Evolutionary conservation across 2,113 vertebrate genomes (phyloP).

Genomic region (Embiotoca jacksoni): DNA sequence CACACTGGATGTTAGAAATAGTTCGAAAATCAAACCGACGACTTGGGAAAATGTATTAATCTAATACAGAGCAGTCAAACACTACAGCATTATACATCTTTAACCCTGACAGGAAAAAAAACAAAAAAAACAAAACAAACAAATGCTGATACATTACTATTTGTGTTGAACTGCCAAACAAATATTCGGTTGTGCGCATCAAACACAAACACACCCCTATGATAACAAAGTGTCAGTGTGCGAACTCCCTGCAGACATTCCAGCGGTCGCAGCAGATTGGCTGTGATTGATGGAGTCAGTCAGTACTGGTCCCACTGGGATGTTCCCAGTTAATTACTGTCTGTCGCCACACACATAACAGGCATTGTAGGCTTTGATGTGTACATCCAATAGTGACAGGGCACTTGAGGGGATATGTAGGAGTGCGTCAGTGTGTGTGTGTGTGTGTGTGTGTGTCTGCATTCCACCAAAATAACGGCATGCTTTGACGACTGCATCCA

Average conservation of each 20-base stretch:
- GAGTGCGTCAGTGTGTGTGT: slow-evolving; percentile 10
- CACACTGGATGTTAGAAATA: too few species aligned
- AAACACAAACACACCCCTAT: slow-evolving; percentile 29
- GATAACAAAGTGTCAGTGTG: slow-evolving; percentile 44
- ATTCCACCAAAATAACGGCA: slow-evolving; percentile 32
- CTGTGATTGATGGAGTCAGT: slow-evolving; percentile 76
- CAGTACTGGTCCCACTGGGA: slow-evolving; percentile 73
- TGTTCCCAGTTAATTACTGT: slow-evolving; percentile 78
- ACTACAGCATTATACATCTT: background rate
- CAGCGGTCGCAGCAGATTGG: slow-evolving; percentile 65
- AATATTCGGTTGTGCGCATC: slow-evolving; percentile 9
- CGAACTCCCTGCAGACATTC: slow-evolving; percentile 73
- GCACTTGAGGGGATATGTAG: slow-evolving; percentile 36
- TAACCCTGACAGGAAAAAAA: too few species aligned
- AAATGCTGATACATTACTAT: background rate
- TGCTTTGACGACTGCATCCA: slow-evolving; percentile 28
- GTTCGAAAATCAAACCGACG: background rate
- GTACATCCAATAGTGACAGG: slow-evolving; percentile 57
- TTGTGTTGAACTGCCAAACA: slow-evolving; percentile 19
- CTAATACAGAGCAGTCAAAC: background rate
- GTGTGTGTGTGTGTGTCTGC: slow-evolving; percentile 22
- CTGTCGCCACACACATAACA: slow-evolving; percentile 72
- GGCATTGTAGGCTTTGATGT: slow-evolving; percentile 68
- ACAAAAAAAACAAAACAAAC: background rate
- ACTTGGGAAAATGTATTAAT: background rate